Conservation (phyloP, 2,797 vertebrate species). For the Poliocrania exsul region DNA sequence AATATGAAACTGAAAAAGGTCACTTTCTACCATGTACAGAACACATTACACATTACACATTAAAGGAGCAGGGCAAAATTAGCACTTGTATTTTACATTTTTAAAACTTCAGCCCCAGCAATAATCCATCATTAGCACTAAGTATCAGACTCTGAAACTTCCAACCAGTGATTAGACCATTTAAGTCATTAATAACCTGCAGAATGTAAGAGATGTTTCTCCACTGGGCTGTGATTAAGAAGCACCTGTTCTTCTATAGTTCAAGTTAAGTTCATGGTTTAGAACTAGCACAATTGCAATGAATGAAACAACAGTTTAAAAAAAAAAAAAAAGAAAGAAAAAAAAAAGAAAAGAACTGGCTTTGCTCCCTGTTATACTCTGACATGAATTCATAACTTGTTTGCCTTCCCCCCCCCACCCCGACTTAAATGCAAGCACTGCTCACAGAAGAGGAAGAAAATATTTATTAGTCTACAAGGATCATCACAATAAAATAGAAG, state of each 20-base stretch:
- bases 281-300: background rate
- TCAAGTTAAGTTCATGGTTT: background rate
- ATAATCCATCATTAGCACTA: background rate
- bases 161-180: background rate
- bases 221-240: background rate
- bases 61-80: background rate
- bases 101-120: background rate
- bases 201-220: background rate
- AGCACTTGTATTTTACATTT: background rate
- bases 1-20: background rate
- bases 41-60: background rate
- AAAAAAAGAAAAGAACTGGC: background rate
- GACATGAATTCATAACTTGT: background rate
- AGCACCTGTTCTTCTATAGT: background rate
- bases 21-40: background rate
- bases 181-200: background rate
- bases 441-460: too few relatives aligned
- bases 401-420: too few relatives aligned
- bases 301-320: background rate
- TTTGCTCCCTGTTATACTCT: background rate
- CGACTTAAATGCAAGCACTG: too few relatives aligned
- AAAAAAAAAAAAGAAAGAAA: background rate
- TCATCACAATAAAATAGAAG: too few relatives aligned
- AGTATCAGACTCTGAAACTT: background rate
- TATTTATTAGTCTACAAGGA: too few relatives aligned